phyloP scores from a whole-genome alignment of 2,113 vertebrate species.

The Crotalus helleri region DNA sequence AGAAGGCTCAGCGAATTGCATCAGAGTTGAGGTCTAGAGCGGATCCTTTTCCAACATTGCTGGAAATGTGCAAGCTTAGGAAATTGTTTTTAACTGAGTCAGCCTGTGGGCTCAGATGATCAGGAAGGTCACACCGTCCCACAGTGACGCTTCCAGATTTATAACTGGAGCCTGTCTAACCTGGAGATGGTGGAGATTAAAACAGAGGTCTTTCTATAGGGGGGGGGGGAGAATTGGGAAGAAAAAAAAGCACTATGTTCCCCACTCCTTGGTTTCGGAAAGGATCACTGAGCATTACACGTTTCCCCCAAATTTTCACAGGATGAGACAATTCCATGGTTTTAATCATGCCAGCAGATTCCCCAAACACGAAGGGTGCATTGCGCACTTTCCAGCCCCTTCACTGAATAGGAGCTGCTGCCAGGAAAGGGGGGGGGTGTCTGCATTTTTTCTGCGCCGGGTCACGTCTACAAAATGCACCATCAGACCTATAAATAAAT shows the following conservation, averaged over 20 bases:
- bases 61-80: not conserved
- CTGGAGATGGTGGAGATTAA: not conserved
- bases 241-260: not conserved
- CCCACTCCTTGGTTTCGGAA: not conserved
- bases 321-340: not conserved
- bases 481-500: not conserved
- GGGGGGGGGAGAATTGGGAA: not conserved
- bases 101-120: not conserved
- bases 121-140: not conserved
- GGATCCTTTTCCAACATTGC: not conserved
- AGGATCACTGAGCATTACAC: not conserved
- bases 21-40: not conserved
- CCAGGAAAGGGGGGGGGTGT: not conserved
- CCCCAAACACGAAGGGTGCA: not conserved
- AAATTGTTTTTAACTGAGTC: not conserved
- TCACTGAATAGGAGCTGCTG: conserved; percentile 20
- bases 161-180: not conserved
- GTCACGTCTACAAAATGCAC: not conserved
- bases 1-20: not conserved
- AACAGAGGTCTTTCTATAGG: not conserved
- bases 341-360: not conserved
- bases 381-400: not conserved
- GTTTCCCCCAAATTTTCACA: not conserved
- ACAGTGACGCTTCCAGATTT: not conserved
- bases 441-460: not conserved